Evolutionary conservation across 2,797 vertebrate genomes (phyloP).

Genomic region (Propithecus perrieri): DNA sequence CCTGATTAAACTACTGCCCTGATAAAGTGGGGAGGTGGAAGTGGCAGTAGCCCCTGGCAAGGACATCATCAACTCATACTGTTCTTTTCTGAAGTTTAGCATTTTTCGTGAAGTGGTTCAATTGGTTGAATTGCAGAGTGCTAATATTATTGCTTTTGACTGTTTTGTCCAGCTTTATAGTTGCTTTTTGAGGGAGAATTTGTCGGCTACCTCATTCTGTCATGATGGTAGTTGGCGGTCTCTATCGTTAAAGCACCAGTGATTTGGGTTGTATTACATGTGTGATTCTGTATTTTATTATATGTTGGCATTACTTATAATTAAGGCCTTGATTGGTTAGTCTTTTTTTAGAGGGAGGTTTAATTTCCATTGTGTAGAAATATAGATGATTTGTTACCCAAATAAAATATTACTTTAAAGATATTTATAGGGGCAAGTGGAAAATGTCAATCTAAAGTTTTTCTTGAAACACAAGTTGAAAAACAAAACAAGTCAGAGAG

Average conservation of each 20-base stretch:
- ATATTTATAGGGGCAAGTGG: background rate
- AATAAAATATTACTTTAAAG: constrained; percentile 50
- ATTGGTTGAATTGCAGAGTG: background rate
- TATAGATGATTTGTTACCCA: constrained; percentile 19
- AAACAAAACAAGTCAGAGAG: constrained; percentile 41
- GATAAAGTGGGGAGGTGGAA: background rate
- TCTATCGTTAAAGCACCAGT: background rate
- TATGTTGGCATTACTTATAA: constrained; percentile 1
- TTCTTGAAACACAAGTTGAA: constrained; percentile 41
- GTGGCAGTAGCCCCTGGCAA: background rate
- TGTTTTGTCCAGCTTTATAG: background rate
- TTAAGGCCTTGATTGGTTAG: background rate
- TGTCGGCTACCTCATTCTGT: background rate
- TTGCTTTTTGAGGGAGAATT: background rate
- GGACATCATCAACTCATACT: background rate
- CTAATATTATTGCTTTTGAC: background rate
- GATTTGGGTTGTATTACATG: background rate
- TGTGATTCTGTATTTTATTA: background rate
- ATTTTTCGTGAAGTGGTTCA: background rate
- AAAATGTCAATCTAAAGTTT: constrained; percentile 51
- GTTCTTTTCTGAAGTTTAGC: background rate
- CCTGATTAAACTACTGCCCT: background rate
- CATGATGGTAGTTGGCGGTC: background rate
- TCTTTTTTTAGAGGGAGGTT: background rate
- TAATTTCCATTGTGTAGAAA: constrained; percentile 38